Base-by-base conservation (phyloP, 2,888 invertebrate genomes). In the Sussaba pulchella region DNA sequence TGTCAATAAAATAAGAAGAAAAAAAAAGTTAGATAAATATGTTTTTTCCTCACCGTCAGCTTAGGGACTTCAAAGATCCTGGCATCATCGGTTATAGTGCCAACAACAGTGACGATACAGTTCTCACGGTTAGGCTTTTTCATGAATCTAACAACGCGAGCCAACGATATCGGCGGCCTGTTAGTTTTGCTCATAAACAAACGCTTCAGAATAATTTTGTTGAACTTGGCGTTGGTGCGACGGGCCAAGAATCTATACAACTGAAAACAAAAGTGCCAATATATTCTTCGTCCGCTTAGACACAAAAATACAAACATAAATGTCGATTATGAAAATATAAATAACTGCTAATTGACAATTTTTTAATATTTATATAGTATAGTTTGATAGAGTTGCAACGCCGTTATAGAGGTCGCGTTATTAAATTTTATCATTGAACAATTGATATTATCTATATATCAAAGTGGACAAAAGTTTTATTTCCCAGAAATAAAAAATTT, bases 171-270 rank as follows among this genome's bases (percentile, higher is more conserved):
- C 84, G 99, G 99, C 76, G 99, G 98, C 83, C 97, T 94, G 93
- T 99, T 96, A 88, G 96, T 98, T 91, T 96, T 97, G 93, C 99
- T 98, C 99, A 99, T 99, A 93, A 98, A 99, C 90, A 99, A 94
- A 89, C 99, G 95, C 92, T 96, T 97, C 92, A 99, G 93, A 71
- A 99, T 94, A 87, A 99, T 98, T 93, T 96, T 95, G 93, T 99
- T 99, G 94, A 99, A 99, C 94, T 99, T 99, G 88, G 98, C 95
- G 92, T 96, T 96, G 57, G 99, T 99, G 93, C 99, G 96, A 88
- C 99, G 96, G 77, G 99, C 99, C 94, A 99, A 94, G 93, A 97
- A 99, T 89, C 99, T 96, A 95, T 99, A 99, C 84, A 99, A 94
- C 99, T 98, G 88, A 19, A 61, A 61, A 9, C 19, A 57, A 36